A percentile compares a stretch with the other conserved stretches of the same genome.
These are phyloP conservation scores for Amiota communis DNA, from an alignment of 2,888 invertebrate genomes.

Conservation along the genomic window DNA sequence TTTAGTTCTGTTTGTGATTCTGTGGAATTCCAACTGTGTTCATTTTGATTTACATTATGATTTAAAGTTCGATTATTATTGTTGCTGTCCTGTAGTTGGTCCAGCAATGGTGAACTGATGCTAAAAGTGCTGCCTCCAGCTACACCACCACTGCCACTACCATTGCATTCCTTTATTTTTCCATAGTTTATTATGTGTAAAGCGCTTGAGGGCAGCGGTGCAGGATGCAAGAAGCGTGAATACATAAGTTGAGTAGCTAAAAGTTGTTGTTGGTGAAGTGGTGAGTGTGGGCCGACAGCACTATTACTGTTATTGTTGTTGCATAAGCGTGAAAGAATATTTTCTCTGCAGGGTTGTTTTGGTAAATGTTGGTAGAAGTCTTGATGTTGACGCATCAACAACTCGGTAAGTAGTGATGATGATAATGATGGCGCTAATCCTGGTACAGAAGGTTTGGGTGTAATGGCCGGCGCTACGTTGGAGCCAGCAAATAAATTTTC, in stretches of 20 bases:
- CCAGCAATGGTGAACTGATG: background rate
- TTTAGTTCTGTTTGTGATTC: slow-evolving; percentile 11
- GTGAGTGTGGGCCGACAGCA: slow-evolving; percentile 32
- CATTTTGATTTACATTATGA: slow-evolving; percentile 28
- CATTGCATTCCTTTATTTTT: slow-evolving; percentile 11
- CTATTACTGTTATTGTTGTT: slow-evolving; percentile 11
- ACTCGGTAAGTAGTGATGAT: slow-evolving; percentile 47
- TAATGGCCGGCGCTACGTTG: slow-evolving; percentile 32
- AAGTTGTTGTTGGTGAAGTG: slow-evolving; percentile 39
- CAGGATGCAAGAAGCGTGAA: slow-evolving; percentile 54
- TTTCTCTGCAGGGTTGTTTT: slow-evolving; percentile 33
- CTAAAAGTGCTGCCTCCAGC: background rate
- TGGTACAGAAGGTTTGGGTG: background rate
- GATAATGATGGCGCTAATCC: slow-evolving; percentile 19
- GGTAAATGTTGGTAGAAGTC: slow-evolving; percentile 49
- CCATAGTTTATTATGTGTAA: slow-evolving; percentile 43
- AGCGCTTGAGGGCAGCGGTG: slow-evolving; percentile 29
- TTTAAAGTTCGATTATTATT: slow-evolving; percentile 45
- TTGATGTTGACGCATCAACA: slow-evolving; percentile 56
- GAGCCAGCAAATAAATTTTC: slow-evolving; percentile 42
- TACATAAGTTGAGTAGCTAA: slow-evolving; percentile 64
- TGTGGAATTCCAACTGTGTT: slow-evolving; percentile 10
- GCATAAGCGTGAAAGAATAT: slow-evolving; percentile 10
- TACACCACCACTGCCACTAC: background rate
- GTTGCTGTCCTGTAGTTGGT: slow-evolving; percentile 42